Conservation (phyloP, 2,797 vertebrate species). For the Dendrocincla tyrannina region DNA sequence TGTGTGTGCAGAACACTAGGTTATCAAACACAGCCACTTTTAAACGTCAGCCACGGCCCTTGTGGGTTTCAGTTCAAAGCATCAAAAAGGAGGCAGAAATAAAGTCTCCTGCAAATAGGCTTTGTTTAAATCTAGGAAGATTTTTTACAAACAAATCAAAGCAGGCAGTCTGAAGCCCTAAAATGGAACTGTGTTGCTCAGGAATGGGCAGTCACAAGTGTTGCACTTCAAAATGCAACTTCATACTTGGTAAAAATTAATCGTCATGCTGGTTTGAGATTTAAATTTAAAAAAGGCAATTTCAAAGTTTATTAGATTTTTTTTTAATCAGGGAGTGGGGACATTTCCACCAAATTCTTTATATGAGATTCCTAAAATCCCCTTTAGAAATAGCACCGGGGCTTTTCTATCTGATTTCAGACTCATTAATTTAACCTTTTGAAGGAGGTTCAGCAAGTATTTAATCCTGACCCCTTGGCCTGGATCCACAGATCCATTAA, state of each 20-base stretch:
- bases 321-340: neutral
- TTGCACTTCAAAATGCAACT: neutral
- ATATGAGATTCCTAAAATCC: neutral
- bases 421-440: neutral
- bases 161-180: neutral
- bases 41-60: neutral
- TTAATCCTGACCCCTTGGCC: neutral
- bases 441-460: neutral
- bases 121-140: neutral
- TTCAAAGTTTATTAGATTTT: neutral
- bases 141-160: neutral
- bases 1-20: neutral
- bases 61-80: neutral
- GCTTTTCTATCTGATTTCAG: neutral
- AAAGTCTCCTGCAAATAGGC: neutral
- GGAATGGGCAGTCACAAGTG: neutral
- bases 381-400: neutral
- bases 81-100: neutral
- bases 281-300: neutral
- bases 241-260: neutral
- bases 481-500: neutral
- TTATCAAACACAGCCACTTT: constrained; percentile 17
- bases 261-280: neutral
- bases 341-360: neutral
- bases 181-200: neutral